Percentiles rank a stretch among this genome's conserved stretches.
phyloP scores from a whole-genome alignment of 2,888 invertebrate genomes.

The Cataglyphis rosenhaueri region DNA sequence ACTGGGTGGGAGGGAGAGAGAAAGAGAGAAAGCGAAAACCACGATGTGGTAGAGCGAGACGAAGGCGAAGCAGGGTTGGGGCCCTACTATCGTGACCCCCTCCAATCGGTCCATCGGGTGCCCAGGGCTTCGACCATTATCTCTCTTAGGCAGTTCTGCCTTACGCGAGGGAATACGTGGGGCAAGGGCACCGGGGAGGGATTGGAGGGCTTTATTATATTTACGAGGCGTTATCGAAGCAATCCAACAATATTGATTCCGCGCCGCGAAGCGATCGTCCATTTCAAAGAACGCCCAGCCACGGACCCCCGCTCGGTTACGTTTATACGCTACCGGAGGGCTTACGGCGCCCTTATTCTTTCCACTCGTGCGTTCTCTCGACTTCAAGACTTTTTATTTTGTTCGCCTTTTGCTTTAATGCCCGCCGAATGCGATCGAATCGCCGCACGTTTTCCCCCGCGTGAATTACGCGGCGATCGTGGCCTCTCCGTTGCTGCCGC shows the following conservation, averaged over 20 bases:
- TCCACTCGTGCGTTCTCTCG: slow-evolving; percentile 41
- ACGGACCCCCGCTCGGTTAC: slow-evolving; percentile 48
- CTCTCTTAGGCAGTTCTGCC: slow-evolving; percentile 69
- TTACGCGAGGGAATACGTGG: slow-evolving; percentile 45
- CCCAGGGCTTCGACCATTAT: slow-evolving; percentile 78
- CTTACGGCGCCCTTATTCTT: slow-evolving; percentile 58
- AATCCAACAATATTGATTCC: slow-evolving; percentile 83
- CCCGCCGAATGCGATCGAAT: slow-evolving; percentile 61
- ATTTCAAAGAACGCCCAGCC: slow-evolving; percentile 72
- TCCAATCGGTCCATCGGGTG: slow-evolving; percentile 68
- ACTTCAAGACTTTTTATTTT: slow-evolving; percentile 17
- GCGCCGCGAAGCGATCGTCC: slow-evolving; percentile 73
- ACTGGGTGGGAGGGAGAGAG: not conserved
- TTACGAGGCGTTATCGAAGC: slow-evolving; percentile 82
- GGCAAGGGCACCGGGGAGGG: slow-evolving; percentile 56
- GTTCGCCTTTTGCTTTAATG: slow-evolving; percentile 35
- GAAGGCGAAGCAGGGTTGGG: slow-evolving; percentile 57
- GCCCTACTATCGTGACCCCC: slow-evolving; percentile 66
- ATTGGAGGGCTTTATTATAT: slow-evolving; percentile 81
- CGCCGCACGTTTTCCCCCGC: slow-evolving; percentile 53
- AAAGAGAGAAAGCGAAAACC: slow-evolving; percentile 22
- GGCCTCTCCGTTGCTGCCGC: slow-evolving; percentile 30
- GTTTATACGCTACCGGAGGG: slow-evolving; percentile 68
- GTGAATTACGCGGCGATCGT: slow-evolving; percentile 59
- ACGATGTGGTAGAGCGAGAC: slow-evolving; percentile 37